phyloP scores from a whole-genome alignment of 2,113 vertebrate species.

The Sigmodon hispidus region DNA sequence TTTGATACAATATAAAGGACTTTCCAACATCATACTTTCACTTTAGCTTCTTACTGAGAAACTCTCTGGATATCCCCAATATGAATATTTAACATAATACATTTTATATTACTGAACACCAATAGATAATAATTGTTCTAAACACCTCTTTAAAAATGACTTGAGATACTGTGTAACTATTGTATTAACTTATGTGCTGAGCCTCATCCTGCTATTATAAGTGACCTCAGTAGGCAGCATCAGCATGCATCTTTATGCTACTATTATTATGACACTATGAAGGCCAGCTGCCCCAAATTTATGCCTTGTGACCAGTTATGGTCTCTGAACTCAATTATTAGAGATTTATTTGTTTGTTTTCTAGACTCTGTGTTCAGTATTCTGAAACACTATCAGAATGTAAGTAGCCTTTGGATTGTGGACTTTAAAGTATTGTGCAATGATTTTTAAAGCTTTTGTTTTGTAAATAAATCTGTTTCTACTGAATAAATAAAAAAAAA shows the following conservation, averaged over 20 bases:
- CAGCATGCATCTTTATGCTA: neutral
- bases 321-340: slow-evolving; percentile 72
- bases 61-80: neutral
- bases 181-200: slow-evolving; percentile 47
- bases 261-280: slow-evolving; percentile 49
- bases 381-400: slow-evolving; percentile 53
- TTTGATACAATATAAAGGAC: neutral
- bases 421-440: neutral
- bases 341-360: slow-evolving; percentile 62
- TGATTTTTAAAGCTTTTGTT: neutral
- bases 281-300: slow-evolving; percentile 54
- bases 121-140: neutral
- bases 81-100: neutral
- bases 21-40: neutral
- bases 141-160: neutral
- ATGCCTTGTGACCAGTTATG: slow-evolving; percentile 42
- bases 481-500: neutral
- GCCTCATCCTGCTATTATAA: slow-evolving; percentile 42
- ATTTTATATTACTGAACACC: neutral
- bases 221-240: slow-evolving; percentile 54
- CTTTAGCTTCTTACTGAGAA: neutral
- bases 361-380: neutral
- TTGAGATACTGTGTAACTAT: neutral
- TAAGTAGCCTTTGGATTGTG: neutral
- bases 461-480: neutral